phyloP scores from a whole-genome alignment of 2,113 vertebrate genomes.

The Amphilophus citrinellus region DNA sequence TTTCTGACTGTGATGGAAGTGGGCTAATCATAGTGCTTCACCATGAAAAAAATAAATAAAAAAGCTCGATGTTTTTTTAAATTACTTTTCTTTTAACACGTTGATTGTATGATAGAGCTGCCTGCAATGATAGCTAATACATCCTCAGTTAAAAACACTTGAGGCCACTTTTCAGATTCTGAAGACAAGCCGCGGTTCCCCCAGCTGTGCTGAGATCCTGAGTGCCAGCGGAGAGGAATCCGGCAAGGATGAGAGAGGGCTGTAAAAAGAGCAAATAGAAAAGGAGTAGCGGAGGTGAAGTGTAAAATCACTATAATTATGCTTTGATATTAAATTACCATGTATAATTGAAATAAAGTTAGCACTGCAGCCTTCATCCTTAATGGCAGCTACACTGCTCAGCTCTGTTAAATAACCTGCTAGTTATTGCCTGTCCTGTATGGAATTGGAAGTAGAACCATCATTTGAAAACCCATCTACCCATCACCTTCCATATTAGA shows the following conservation, averaged over 20 bases:
- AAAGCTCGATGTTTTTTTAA: background rate
- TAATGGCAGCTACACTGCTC: conserved; percentile 12
- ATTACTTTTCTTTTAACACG: background rate
- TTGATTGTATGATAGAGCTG: conserved; percentile 10
- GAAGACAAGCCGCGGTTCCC: conserved; percentile 18
- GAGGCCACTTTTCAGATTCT: conserved; percentile 11
- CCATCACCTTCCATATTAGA: conserved; percentile 29
- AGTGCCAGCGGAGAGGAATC: conserved; percentile 17
- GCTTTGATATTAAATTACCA: conserved; percentile 59
- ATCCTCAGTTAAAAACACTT: conserved; percentile 17
- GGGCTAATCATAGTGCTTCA: background rate
- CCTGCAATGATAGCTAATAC: conserved; percentile 4
- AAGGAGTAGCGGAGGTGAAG: conserved; percentile 33
- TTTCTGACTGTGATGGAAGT: background rate
- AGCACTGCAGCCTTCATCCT: background rate
- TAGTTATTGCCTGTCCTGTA: conserved; percentile 32
- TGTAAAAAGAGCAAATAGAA: background rate
- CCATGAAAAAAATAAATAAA: background rate
- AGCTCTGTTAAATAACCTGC: conserved; percentile 26
- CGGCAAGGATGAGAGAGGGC: background rate
- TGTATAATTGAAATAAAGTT: conserved; percentile 59
- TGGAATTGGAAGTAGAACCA: conserved; percentile 26
- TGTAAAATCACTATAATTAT: conserved; percentile 56
- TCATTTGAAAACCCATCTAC: conserved; percentile 39
- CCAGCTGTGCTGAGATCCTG: conserved; percentile 35